Evolutionary conservation across 2,888 invertebrate genomes (phyloP), one percentile per base, ranked within the genome.

Genomic region (Idaea aversata): DNA sequence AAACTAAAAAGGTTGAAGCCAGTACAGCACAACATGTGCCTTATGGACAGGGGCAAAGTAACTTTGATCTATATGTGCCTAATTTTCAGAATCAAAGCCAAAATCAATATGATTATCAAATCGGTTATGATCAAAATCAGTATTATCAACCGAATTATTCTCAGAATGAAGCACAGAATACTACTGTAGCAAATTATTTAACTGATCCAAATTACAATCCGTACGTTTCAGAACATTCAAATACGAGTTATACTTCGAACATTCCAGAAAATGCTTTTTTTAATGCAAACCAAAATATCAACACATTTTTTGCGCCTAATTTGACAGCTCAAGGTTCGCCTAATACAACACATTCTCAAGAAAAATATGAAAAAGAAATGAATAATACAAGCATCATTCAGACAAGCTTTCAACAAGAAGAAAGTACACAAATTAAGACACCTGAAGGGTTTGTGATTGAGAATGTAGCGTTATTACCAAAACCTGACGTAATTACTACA

Each of bases 61-160:
- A 77, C 68, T 81, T 88, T 61, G 86, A 87, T 65, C 83, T 88
- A 72, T 87, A 79, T 63, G 83, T 86, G 3, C 84, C 69, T 59
- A 65, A 65, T 13, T 77, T 81, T 36, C 74, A 72, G 58, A 72
- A 66, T 62, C 68, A 69, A 25, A 67, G 59, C 25, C 60, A 65
- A 63, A 59, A 57, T n/a, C 34, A 63, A n/a, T 68, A 75, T 63
- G 63, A 63, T 59, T 64, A 67, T 62, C 65, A 67, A 5, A 59
- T 66, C 61, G 71, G 73, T n/a, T 73, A 68, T 61, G 58, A 61
- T 62, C 71, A 73, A 65, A 64, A 68, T 71, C 72, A 72, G 63
- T 72, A 73, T 68, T 71, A 73, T 61, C 72, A 70, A 70, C 63
- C 65, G 16, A 70, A 73, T 63, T 68, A 72, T 63, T 61, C 73